Percentiles rank a stretch among this genome's conserved stretches.
These are phyloP conservation scores for Platycercus adscitus DNA, from an alignment of 2,113 vertebrate genomes.

Conservation along the genomic window DNA sequence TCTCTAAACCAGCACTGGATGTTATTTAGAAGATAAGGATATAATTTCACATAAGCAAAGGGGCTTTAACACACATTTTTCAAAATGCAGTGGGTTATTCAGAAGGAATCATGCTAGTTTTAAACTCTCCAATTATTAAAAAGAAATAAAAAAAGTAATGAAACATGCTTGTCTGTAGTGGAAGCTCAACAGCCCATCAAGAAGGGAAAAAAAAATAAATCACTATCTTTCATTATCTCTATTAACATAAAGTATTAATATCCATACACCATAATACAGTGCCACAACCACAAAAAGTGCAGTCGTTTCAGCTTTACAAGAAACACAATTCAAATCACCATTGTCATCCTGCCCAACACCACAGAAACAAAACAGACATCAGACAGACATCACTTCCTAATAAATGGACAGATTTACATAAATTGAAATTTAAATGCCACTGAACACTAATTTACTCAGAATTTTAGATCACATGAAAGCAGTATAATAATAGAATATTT, in stretches of 20 bases:
- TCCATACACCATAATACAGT: background rate
- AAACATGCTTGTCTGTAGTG: background rate
- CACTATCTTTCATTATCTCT: background rate
- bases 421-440: background rate
- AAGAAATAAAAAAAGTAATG: background rate
- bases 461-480: background rate
- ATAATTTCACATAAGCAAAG: background rate
- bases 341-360: background rate
- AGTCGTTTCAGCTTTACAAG: background rate
- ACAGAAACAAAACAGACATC: background rate
- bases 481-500: background rate
- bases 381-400: background rate
- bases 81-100: background rate
- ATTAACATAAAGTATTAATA: background rate
- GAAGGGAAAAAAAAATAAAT: background rate
- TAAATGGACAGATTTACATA: background rate
- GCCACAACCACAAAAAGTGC: background rate
- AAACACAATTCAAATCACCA: background rate
- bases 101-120: background rate
- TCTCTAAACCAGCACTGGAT: background rate
- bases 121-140: background rate
- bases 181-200: background rate
- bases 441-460: background rate
- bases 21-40: background rate
- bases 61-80: background rate